phyloP scores from a whole-genome alignment of 2,888 invertebrate genomes.

The Drosophila paramelanica region DNA sequence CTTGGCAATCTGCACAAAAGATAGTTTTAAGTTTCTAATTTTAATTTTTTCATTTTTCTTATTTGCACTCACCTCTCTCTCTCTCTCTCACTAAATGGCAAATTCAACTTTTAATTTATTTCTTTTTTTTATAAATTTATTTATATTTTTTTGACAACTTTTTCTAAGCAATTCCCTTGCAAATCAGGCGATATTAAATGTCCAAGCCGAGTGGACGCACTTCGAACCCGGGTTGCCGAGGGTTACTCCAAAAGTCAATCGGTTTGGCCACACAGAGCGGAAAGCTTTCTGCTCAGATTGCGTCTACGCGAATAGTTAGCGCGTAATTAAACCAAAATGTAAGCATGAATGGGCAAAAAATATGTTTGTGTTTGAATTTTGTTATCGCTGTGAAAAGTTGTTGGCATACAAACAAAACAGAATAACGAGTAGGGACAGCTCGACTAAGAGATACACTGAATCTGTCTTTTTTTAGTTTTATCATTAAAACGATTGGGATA shows the following conservation, averaged over 20 bases:
- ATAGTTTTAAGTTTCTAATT: background rate
- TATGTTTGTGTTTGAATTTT: slow-evolving; percentile 3
- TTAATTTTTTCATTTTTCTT: background rate
- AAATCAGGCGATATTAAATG: background rate
- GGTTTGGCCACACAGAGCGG: background rate
- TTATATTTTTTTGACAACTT: background rate
- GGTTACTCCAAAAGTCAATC: slow-evolving; percentile 2
- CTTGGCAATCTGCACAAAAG: no score
- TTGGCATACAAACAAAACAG: slow-evolving; percentile 17
- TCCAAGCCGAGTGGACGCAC: slow-evolving; percentile 13
- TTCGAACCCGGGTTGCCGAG: background rate
- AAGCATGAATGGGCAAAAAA: slow-evolving; percentile 56
- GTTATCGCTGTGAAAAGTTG: slow-evolving; percentile 38
- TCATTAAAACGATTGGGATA: no score
- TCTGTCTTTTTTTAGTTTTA: no score
- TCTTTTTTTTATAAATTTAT: background rate
- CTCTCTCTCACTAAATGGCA: background rate
- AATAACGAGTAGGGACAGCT: no score
- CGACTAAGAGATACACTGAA: no score
- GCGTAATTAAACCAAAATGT: slow-evolving; percentile 34
- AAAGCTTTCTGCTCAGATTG: background rate
- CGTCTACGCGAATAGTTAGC: slow-evolving; percentile 1
- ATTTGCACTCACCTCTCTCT: background rate
- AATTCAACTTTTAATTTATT: background rate
- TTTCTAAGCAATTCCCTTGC: slow-evolving; percentile 10